These are phyloP conservation scores for Brachypteracias leptosomus DNA, from an alignment of 2,113 vertebrate genomes.

Conservation along the genomic window DNA sequence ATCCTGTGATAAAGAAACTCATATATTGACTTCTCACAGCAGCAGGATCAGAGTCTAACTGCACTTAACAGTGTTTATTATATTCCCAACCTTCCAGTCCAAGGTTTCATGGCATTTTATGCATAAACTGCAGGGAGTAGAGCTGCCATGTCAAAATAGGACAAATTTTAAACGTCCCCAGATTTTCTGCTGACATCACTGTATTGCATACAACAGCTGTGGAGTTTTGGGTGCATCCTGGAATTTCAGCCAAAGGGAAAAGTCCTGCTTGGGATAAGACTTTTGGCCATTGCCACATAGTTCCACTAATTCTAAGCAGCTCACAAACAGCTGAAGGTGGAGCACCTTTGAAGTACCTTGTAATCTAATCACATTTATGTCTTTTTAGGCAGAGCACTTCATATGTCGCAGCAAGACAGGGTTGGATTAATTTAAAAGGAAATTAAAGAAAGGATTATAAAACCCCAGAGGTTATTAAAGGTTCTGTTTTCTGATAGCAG, in stretches of 20 bases:
- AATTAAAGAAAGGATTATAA: background rate
- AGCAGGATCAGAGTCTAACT: background rate
- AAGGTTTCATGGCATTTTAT: background rate
- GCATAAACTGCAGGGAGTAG: background rate
- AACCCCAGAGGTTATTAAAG: background rate
- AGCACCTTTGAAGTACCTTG: background rate
- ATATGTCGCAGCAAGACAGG: background rate
- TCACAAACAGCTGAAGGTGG: background rate
- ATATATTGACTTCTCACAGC: background rate
- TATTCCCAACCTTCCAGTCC: background rate
- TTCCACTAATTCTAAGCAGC: background rate
- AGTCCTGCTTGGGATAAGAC: background rate
- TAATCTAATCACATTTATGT: background rate
- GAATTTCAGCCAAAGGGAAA: background rate
- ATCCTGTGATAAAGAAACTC: accelerated
- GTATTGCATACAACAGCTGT: background rate
- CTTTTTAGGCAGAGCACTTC: background rate
- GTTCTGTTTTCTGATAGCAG: background rate
- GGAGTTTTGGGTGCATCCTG: background rate
- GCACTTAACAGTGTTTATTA: accelerated
- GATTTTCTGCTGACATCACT: background rate
- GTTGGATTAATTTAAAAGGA: slow-evolving; percentile 2
- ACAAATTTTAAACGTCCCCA: background rate
- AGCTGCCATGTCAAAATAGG: background rate
- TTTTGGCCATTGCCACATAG: background rate